Conservation (phyloP, 2,888 invertebrate species). For the Autographa gamma region DNA sequence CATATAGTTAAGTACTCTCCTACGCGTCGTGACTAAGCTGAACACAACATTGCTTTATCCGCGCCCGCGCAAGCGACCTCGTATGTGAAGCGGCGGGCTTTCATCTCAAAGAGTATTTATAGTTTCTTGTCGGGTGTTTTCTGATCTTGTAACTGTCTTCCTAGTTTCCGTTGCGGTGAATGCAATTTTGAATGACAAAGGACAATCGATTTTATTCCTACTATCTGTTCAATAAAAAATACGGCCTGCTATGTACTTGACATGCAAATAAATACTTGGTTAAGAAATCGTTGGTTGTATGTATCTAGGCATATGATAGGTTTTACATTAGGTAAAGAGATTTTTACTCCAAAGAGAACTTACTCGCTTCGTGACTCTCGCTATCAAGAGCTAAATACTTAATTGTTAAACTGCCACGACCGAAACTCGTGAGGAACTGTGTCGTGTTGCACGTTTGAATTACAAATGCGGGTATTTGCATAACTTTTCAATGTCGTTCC, state of each 20-base stretch:
- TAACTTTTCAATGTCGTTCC: neutral
- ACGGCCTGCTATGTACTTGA: neutral
- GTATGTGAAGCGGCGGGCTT: conserved; percentile 61
- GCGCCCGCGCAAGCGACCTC: conserved; percentile 62
- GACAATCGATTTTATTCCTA: conserved; percentile 25
- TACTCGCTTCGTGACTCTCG: conserved; percentile 68
- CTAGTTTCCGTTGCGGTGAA: conserved; percentile 38
- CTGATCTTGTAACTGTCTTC: conserved; percentile 41
- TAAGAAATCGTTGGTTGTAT: neutral
- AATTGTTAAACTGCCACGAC: conserved; percentile 73
- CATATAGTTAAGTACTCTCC: conserved; percentile 35
- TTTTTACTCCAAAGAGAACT: neutral
- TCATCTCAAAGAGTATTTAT: conserved; percentile 65
- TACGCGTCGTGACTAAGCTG: conserved; percentile 52
- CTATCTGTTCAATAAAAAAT: neutral
- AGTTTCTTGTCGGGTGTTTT: conserved; percentile 50
- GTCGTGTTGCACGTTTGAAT: conserved; percentile 77
- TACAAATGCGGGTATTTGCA: conserved; percentile 8
- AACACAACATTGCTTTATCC: conserved; percentile 62
- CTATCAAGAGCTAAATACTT: conserved; percentile 63
- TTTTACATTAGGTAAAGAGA: neutral
- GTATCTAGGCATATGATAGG: too few species aligned
- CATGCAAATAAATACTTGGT: neutral
- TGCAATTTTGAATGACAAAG: conserved; percentile 26
- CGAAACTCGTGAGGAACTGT: conserved; percentile 73